These are phyloP conservation scores for Dinothrombium tinctorium DNA, from an alignment of 1,140 invertebrate species.

Conservation along the genomic window DNA sequence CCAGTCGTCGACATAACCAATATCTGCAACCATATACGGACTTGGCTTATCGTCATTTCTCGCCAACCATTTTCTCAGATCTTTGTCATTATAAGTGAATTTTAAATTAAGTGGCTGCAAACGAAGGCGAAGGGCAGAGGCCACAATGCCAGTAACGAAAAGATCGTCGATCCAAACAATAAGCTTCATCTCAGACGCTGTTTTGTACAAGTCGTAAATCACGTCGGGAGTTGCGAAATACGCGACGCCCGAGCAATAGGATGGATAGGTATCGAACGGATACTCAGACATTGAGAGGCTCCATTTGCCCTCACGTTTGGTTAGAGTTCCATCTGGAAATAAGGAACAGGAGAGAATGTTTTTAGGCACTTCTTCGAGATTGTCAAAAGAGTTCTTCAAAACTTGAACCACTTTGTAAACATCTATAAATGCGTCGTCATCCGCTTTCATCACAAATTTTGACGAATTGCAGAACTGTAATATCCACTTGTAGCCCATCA, in stretches of 20 bases:
- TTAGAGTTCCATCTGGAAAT: conserved; percentile 10
- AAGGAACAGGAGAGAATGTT: conserved; percentile 9
- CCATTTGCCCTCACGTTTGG: conserved; percentile 13
- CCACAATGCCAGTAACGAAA: conserved; percentile 26
- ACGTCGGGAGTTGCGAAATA: conserved; percentile 11
- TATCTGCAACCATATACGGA: conserved; percentile 10
- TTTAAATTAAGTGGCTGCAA: conserved; percentile 5
- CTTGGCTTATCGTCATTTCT: not conserved
- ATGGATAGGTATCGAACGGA: conserved; percentile 11
- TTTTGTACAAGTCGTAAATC: conserved; percentile 5
- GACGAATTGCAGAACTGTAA: conserved; percentile 32
- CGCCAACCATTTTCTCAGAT: conserved; percentile 8
- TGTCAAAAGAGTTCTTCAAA: conserved; percentile 1
- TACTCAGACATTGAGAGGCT: conserved; percentile 9
- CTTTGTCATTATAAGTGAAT: conserved; percentile 2
- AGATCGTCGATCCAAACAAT: conserved; percentile 30
- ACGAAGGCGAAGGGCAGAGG: conserved; percentile 6
- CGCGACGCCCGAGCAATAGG: conserved; percentile 15
- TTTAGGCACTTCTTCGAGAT: not conserved
- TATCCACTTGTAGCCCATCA: conserved; percentile 62
- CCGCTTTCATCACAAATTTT: conserved; percentile 54
- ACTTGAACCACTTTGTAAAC: conserved; percentile 31
- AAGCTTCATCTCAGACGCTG: conserved; percentile 1
- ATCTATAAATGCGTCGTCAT: conserved; percentile 62
- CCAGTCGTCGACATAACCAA: conserved; percentile 6